phyloP scores from a whole-genome alignment of 2,888 invertebrate genomes.

The Cremastobaeus sp. region DNA sequence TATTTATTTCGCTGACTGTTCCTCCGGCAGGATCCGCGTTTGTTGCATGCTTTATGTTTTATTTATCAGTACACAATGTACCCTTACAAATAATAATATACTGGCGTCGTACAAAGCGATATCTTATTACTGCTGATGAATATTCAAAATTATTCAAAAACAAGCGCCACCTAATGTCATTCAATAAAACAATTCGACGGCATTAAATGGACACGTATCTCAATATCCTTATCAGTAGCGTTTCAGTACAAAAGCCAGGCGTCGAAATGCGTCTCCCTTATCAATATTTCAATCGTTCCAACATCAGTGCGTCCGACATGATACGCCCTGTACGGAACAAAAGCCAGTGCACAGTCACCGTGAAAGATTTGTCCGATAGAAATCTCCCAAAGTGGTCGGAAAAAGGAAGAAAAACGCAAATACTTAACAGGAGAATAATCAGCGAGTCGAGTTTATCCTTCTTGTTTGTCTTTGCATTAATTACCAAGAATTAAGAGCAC shows the following conservation, averaged over 20 bases:
- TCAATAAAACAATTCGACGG: no score
- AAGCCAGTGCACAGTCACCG: constrained; percentile 59
- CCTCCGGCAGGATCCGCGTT: no score
- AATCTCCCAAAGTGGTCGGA: constrained; percentile 43
- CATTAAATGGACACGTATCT: constrained; percentile 15
- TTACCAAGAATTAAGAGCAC: constrained; percentile 77
- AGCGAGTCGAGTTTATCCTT: constrained; percentile 68
- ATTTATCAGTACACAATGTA: constrained; percentile 11
- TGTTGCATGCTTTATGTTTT: constrained; percentile 6
- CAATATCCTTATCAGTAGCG: constrained; percentile 19
- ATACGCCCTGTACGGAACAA: constrained; percentile 46
- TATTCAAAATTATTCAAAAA: not conserved
- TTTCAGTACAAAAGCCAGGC: constrained; percentile 40
- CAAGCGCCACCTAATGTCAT: no score
- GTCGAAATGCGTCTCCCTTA: constrained; percentile 48
- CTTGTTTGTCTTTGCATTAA: constrained; percentile 78
- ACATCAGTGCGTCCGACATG: constrained; percentile 28
- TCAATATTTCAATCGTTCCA: constrained; percentile 43
- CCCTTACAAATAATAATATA: constrained; percentile 1
- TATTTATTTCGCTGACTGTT: no score
- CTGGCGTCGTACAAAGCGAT: not conserved
- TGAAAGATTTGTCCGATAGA: constrained; percentile 58
- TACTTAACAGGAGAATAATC: constrained; percentile 59
- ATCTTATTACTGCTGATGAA: not conserved
- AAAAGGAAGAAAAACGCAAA: constrained; percentile 58